Evolutionary conservation across 1,140 invertebrate species (phyloP), one percentile per base, ranked within the genome.

Genomic region (Oryctes rhinoceros): DNA sequence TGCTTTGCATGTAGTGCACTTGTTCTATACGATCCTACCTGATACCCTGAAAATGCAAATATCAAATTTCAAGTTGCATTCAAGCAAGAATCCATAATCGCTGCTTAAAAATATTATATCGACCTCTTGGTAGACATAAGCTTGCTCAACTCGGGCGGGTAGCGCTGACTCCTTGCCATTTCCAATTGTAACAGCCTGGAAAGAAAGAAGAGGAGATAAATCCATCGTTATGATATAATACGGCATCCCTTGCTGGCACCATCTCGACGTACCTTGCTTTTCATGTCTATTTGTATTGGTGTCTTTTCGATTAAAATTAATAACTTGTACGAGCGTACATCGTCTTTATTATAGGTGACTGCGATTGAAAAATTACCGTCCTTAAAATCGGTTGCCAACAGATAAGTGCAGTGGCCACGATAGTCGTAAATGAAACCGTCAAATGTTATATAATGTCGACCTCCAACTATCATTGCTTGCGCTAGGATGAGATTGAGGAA

Each of bases 371-470:
- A 91, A 83, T 90, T 90, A 15, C 85, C 86, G 80, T 89, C 87
- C 1, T 92, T 87, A 83, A 94, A 93, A 88, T 95, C 94, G 6
- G 90, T 89, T 0, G 92, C 91, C 65, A 95, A 86, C 39, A 95
- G 87, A 85, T 94, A 94, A 7, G 90, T 91, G 84, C 93, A 94
- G 9, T 88, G 86, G 7, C 92, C 92, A n/a, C 86, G 86, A 83
- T 94, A 93, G 75, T 93, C 91, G 82, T 91, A 93, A 81, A 92
- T 90, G 47, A 85, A 87, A 53, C 91, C 90, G 85, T 97, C 95
- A 84, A 96, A 96, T 2, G 95, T 96, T 53, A 93, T 90, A 83
- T 92, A 94, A 86, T 71, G 62, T 44, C 92, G 90, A 0, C 90
- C 88, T 3, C 94, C 94, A 74, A 93, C 90, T 11, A 97, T 88